These are phyloP conservation scores for Ectemnius cavifrons DNA, from an alignment of 2,888 invertebrate species.

Conservation along the genomic window DNA sequence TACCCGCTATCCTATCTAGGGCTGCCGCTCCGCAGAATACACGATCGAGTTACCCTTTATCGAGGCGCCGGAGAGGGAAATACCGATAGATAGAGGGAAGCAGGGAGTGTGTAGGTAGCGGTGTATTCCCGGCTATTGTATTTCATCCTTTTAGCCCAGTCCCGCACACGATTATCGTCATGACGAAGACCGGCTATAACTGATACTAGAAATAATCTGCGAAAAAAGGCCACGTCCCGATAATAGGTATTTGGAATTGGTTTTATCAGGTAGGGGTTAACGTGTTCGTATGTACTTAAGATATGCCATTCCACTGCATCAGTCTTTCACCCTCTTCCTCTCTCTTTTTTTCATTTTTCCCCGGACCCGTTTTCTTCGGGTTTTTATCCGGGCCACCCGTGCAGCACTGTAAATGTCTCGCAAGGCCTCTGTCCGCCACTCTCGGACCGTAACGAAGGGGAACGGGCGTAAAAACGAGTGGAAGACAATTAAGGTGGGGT, in stretches of 20 bases:
- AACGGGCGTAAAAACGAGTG: constrained; percentile 71
- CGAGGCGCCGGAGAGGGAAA: no score
- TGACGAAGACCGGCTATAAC: not conserved
- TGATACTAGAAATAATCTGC: not conserved
- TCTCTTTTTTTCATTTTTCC: not conserved
- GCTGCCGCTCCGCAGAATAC: no score
- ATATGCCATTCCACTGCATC: constrained; percentile 18
- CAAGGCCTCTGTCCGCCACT: constrained; percentile 49
- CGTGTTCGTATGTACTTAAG: constrained; percentile 18
- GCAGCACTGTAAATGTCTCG: constrained; percentile 60
- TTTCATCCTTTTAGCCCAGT: not conserved
- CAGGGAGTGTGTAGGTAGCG: no score
- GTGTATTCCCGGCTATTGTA: no score
- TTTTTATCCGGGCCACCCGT: constrained; percentile 60
- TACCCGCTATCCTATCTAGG: constrained; percentile 4
- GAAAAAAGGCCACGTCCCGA: not conserved
- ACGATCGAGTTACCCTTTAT: not conserved
- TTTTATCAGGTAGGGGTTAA: constrained; percentile 9
- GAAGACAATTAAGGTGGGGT: constrained; percentile 67
- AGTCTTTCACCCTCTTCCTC: constrained; percentile 10
- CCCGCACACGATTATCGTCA: not conserved
- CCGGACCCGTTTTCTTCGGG: constrained; percentile 28
- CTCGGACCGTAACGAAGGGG: constrained; percentile 67
- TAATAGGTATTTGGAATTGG: constrained; percentile 4
- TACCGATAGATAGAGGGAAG: no score